phyloP scores from a whole-genome alignment of 2,888 invertebrate genomes.

The Drymonia ruficornis region DNA sequence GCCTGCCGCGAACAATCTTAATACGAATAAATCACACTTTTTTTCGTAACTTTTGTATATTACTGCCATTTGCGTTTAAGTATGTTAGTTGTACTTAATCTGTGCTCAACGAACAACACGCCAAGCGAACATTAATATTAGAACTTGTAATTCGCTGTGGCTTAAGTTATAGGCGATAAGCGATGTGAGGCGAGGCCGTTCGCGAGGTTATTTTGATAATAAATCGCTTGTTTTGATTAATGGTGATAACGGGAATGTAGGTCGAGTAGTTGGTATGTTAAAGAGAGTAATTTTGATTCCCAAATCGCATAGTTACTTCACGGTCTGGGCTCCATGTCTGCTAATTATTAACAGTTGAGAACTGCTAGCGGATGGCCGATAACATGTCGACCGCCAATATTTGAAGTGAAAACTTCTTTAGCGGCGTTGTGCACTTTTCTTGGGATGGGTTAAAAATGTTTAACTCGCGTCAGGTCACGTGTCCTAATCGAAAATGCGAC shows the following conservation, averaged over 20 bases:
- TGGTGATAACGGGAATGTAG: not conserved
- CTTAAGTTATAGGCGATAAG: conserved; percentile 20
- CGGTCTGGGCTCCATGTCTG: no score
- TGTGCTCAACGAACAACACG: conserved; percentile 69
- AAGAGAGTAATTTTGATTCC: no score
- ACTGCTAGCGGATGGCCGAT: no score
- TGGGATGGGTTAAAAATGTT: no score
- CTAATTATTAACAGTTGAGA: no score
- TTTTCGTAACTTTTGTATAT: conserved; percentile 52
- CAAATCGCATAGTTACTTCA: no score
- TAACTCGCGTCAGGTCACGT: no score
- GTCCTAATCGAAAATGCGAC: no score
- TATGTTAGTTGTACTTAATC: conserved; percentile 70
- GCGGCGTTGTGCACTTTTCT: no score
- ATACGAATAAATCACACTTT: conserved; percentile 51
- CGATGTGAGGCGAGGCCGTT: conserved; percentile 1
- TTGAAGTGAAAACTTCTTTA: no score
- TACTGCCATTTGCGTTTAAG: conserved; percentile 33
- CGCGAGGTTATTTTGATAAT: conserved; percentile 4
- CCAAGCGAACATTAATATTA: conserved; percentile 79
- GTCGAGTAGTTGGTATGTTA: no score
- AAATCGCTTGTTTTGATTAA: not conserved
- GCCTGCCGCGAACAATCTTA: conserved; percentile 34
- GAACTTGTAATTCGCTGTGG: conserved; percentile 51
- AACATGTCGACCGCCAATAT: no score